Evolutionary conservation across 2,113 vertebrate genomes (phyloP), one percentile per base, ranked within the genome.

Genomic region (Nannospalax galili): DNA sequence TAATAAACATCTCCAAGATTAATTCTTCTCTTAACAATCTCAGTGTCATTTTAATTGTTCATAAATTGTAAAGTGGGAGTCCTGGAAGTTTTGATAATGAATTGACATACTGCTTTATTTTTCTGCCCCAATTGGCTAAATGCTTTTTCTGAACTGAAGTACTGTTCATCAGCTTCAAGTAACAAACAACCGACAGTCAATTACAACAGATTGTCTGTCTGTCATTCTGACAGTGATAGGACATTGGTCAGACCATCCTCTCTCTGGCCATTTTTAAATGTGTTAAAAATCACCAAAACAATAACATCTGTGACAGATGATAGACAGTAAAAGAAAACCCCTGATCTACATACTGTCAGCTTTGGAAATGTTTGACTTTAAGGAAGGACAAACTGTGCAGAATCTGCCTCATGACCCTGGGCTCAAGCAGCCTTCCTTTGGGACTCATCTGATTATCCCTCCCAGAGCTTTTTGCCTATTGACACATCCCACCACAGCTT

Each of bases 21-120:
- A 91, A 78, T 75, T 97, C 79, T 93, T 96, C 65, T 65, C 70
- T 62, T 91, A 73, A 81, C 78, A 93, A 84, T 20, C 67, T 86
- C 40, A 90, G 69, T 82, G 32, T 92, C 67, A 45, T 85, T 93
- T 92, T 85, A 85, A 80, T 80, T 91, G 91, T 95, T 96, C 74
- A 77, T 24, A 81, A 86, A 96, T 87, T 72, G 32, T 92, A 62
- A 93, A 85, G 30, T 94, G 0, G 0, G 2, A 52, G 58, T 78
- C 88, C 74, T 95, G 19, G 64, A 94, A 91, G 58, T 94, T 92
- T 90, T 80, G 75, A 28, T 70, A 93, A 95, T 90, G 56, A 32
- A 72, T 92, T 96, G 90, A 91, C 37, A 69, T 95, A 73, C 73
- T 95, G 17, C 67, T 81, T 88, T 77, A 78, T 96, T 97, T 96